Percentiles rank a stretch among this genome's conserved stretches.
phyloP scores from a whole-genome alignment of 2,888 invertebrate genomes.

The Ophion ellenae region DNA sequence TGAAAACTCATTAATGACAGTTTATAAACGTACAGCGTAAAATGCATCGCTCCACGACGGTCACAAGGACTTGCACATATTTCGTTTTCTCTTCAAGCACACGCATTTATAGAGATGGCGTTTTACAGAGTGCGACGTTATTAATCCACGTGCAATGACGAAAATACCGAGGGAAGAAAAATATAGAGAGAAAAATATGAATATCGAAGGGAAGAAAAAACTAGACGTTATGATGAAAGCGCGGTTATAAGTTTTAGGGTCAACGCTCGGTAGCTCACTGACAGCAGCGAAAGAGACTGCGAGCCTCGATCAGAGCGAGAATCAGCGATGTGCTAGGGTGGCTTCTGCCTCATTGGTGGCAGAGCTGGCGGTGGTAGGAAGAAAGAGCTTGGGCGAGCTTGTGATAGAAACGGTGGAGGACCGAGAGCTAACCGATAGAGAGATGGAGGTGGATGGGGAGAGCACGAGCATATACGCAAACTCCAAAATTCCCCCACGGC shows the following conservation, averaged over 20 bases:
- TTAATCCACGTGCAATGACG: constrained; percentile 21
- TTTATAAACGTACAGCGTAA: constrained; percentile 15
- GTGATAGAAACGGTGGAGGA: constrained; percentile 34
- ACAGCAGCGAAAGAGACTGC: constrained; percentile 65
- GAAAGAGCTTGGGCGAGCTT: constrained; percentile 45
- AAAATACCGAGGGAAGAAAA: background rate
- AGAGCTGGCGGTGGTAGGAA: constrained; percentile 40
- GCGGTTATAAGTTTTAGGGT: constrained; percentile 67
- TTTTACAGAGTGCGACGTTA: background rate
- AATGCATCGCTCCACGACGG: constrained; percentile 6
- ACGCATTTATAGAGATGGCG: background rate
- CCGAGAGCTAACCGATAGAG: constrained; percentile 32
- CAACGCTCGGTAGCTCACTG: constrained; percentile 70
- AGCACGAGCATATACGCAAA: constrained; percentile 54
- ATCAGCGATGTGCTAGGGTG: constrained; percentile 59
- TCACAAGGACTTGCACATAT: background rate
- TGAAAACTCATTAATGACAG: background rate
- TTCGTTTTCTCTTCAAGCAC: constrained; percentile 15
- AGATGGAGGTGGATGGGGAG: constrained; percentile 40
- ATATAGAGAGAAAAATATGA: background rate
- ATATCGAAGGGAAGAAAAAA: constrained; percentile 8
- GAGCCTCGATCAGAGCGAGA: constrained; percentile 60
- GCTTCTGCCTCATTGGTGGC: constrained; percentile 37
- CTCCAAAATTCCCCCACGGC: constrained; percentile 50
- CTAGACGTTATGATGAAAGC: constrained; percentile 26